Base-by-base conservation (phyloP, 2,113 vertebrate species). In the Sapayoa aenigma region DNA sequence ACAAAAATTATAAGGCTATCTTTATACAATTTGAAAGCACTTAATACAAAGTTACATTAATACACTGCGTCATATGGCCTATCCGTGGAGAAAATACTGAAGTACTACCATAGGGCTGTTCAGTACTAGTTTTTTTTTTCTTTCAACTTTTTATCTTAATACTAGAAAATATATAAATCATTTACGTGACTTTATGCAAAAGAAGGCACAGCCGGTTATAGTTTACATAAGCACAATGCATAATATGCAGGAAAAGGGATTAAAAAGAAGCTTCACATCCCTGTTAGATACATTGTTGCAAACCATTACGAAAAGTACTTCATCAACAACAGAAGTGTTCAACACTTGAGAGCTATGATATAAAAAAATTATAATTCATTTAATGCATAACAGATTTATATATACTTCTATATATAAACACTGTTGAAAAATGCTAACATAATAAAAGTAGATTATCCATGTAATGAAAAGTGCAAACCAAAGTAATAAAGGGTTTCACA, bases 151-250 rank as follows among this genome's bases (percentile, higher is more conserved):
- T 97, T 93, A 63, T 97, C 96, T 97, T 98, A 97, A 98, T 98
- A 98, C 98, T 98, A 97, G 97, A 98, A 98, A 98, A 98, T 98
- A 98, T 98, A 98, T 97, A 98, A 98, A 98, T 98, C 98, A 98
- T 99, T 98, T 99, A 98, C 97, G 98, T 97, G 97, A 97, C 95
- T 95, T 98, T 98, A 98, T 98, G 98, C 97, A 98, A 98, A 98
- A 97, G 96, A 99, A 99, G 99, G 99, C 99, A 99, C 99, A 98
- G 99, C 98, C 98, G 98, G 98, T 98, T 98, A 98, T 98, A 99
- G 98, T 98, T 96, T 98, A 97, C 96, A 98, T 86, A 99, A 98
- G 98, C 99, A 97, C 97, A 98, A 98, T 98, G 98, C 98, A 98
- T 98, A 98, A 97, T 97, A 98, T 88, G 98, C 96, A 98, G 96